phyloP scores from a whole-genome alignment of 2,797 vertebrate species.

The Nothura maculosa region DNA sequence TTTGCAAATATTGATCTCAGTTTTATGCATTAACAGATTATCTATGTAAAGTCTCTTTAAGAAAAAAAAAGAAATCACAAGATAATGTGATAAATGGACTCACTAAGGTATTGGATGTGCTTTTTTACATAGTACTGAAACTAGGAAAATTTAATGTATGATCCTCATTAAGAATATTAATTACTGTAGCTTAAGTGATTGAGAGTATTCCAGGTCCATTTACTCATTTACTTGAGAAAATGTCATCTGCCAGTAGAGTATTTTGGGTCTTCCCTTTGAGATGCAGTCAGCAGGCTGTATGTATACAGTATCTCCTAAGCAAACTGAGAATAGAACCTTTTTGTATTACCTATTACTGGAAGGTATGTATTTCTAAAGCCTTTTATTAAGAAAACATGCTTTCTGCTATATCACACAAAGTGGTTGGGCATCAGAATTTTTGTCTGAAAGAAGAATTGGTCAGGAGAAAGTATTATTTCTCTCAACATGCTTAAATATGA shows the following conservation, averaged over 20 bases:
- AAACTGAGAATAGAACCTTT: not conserved
- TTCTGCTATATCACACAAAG: not conserved
- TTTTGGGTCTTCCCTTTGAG: not conserved
- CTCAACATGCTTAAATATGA: not conserved
- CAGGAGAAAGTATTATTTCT: not conserved
- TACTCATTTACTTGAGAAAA: not conserved
- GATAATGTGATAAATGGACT: not conserved
- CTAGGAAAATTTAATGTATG: not conserved
- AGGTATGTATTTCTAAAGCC: not conserved
- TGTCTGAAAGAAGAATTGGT: not conserved
- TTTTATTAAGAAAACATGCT: not conserved
- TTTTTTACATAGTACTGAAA: not conserved
- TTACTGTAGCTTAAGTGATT: not conserved
- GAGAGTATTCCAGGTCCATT: not conserved
- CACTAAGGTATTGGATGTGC: not conserved
- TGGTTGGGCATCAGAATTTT: not conserved
- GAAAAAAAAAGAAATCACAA: not conserved
- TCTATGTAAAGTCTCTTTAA: not conserved
- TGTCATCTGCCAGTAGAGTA: not conserved
- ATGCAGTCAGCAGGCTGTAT: not conserved
- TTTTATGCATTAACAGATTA: not conserved
- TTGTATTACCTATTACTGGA: not conserved
- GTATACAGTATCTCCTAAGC: rapidly evolving
- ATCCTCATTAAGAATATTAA: not conserved
- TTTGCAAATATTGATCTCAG: not conserved